Base-by-base conservation (phyloP, 2,888 invertebrate genomes). In the Neelides folsomi region DNA sequence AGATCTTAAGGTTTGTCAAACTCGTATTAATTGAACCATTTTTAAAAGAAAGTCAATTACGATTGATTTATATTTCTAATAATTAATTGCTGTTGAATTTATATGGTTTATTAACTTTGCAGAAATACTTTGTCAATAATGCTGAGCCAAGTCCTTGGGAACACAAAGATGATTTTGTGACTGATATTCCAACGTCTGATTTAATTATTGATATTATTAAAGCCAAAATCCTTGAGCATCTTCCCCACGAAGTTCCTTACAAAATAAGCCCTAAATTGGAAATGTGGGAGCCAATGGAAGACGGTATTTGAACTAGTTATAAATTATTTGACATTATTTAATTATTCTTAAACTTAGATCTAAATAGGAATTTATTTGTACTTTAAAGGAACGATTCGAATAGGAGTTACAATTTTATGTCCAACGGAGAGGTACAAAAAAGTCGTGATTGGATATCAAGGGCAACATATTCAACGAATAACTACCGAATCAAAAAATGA, bases 171-270 rank as follows among this genome's bases (percentile, higher is more conserved):
- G 73, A 79, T 37, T 69, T 77, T 15, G 81, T 83, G 68, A 83
- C 89, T 0, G 83, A 90, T 69, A 82, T 86, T 66, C 71, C 76
- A 13, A 79, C 82, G 0, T 78, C 82, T 64, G 72, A 75, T 7
- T 69, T 93, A 19, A 81, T 87, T 54, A 73, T 78, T 47, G 78
- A 81, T 62, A 80, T 83, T 51, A 83, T 95, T 0, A 76, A 84
- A 65, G 87, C 90, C 1, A 84, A 83, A 62, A 75, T 94, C 39
- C 70, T 97, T 54, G 87, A 97, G 67, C 78, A 80, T 66, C 71
- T 94, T 41, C 79, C 82, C 0, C 77, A 87, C 61, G 89, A 94
- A 73, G 77, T 95, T 41, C 95, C 95, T 0, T 95, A 95, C 67
- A 74, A 70, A 39, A 67, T 93, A 3, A 72, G 76, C 54, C 74